A percentile compares a stretch with the other conserved stretches of the same genome.
These are phyloP conservation scores for Elanoides forficatus DNA, from an alignment of 2,113 vertebrate genomes.

Conservation along the genomic window DNA sequence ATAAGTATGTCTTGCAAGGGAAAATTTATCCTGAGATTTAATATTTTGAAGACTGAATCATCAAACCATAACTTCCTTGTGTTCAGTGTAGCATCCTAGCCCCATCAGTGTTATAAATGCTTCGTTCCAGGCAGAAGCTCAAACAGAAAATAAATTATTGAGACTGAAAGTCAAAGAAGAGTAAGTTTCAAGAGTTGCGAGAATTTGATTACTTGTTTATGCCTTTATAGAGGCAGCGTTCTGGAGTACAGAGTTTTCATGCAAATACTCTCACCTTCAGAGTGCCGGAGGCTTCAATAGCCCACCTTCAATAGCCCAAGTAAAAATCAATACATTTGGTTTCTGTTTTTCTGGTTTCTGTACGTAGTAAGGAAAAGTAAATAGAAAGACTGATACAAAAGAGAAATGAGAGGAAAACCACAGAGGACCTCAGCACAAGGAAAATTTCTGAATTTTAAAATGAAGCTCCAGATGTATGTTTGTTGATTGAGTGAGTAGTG, in stretches of 20 bases:
- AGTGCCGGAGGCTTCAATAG: not conserved
- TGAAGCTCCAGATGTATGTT: not conserved
- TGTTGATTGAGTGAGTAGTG: not conserved
- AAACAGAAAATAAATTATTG: slow-evolving; percentile 20
- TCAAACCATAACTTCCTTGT: not conserved
- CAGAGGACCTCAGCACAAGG: not conserved
- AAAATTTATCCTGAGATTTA: not conserved
- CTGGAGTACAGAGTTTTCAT: not conserved
- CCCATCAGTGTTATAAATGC: not conserved
- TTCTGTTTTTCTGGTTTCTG: not conserved
- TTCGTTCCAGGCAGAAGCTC: not conserved
- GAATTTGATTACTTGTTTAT: not conserved
- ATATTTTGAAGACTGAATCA: not conserved
- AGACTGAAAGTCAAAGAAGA: not conserved
- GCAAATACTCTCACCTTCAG: not conserved
- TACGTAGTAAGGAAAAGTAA: not conserved
- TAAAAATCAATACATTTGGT: not conserved
- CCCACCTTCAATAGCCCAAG: not conserved
- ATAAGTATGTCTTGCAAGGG: not conserved
- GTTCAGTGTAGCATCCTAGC: not conserved
- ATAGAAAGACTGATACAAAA: not conserved
- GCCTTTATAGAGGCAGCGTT: not conserved
- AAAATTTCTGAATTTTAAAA: not conserved
- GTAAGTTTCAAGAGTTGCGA: not conserved
- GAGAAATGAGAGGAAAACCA: not conserved